Percentiles rank a stretch among this genome's conserved stretches.
Conservation (phyloP, 2,797 vertebrate species). For the Cichlasoma orientale region DNA sequence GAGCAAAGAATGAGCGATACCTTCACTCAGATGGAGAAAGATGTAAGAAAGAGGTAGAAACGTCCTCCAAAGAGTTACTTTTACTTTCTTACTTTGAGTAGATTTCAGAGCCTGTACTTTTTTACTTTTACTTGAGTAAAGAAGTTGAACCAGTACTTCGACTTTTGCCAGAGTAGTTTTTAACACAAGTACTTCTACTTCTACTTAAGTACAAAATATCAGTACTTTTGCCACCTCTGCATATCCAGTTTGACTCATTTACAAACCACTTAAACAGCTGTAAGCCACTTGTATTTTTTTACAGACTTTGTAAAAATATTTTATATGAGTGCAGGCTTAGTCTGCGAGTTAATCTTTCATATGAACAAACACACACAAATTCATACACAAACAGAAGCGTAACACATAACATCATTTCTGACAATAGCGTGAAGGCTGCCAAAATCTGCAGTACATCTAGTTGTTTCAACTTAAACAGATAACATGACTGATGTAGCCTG, state of each 20-base stretch:
- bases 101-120: no score
- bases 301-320: conserved; percentile 42
- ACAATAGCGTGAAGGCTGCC: not conserved
- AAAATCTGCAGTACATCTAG: not conserved
- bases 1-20: no score
- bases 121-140: no score
- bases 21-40: no score
- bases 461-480: not conserved
- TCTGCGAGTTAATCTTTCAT: conserved; percentile 10
- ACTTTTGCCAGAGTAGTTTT: no score
- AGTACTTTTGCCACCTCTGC: no score
- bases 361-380: conserved; percentile 9
- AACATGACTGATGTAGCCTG: not conserved
- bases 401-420: not conserved
- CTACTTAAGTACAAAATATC: no score
- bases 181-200: no score
- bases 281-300: conserved; percentile 47
- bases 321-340: conserved; percentile 12
- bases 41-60: no score
- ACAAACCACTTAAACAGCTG: conserved; percentile 19
- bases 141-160: no score
- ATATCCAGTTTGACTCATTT: not conserved
- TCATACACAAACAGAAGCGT: conserved; percentile 19
- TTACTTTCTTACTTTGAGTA: no score
- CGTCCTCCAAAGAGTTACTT: no score